These are phyloP conservation scores for Bruchidius siliquastri DNA, from an alignment of 2,888 invertebrate species.

Conservation along the genomic window DNA sequence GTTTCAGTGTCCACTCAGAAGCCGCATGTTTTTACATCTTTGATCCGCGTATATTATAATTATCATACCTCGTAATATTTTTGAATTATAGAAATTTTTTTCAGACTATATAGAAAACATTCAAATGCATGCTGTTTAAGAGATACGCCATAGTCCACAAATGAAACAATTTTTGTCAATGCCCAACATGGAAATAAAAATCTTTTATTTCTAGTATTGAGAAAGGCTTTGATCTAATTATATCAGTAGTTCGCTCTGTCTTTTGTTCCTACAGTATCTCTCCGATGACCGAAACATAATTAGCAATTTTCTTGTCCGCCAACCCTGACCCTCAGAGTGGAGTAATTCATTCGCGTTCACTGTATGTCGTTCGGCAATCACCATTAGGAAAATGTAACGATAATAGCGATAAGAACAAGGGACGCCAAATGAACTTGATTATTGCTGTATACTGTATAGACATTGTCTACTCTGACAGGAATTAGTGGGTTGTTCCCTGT, in stretches of 20 bases:
- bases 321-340: neutral
- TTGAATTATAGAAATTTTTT: no score
- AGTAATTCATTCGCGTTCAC: neutral
- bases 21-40: no score
- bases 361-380: neutral
- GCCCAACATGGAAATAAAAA: no score
- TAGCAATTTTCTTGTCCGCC: neutral
- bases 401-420: conserved; percentile 3
- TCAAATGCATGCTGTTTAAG: no score
- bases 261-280: neutral
- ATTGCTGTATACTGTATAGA: neutral
- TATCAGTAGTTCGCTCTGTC: neutral
- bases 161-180: no score
- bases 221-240: neutral
- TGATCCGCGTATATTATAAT: no score
- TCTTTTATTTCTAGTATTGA: no score
- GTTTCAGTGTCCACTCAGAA: no score
- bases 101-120: no score
- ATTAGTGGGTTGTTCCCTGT: neutral
- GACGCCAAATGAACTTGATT: neutral
- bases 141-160: no score
- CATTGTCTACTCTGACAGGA: neutral
- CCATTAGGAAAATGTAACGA: conserved; percentile 2
- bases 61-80: no score
- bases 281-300: neutral